phyloP scores from a whole-genome alignment of 2,113 vertebrate species.

The Hydrochoerus hydrochaeris region DNA sequence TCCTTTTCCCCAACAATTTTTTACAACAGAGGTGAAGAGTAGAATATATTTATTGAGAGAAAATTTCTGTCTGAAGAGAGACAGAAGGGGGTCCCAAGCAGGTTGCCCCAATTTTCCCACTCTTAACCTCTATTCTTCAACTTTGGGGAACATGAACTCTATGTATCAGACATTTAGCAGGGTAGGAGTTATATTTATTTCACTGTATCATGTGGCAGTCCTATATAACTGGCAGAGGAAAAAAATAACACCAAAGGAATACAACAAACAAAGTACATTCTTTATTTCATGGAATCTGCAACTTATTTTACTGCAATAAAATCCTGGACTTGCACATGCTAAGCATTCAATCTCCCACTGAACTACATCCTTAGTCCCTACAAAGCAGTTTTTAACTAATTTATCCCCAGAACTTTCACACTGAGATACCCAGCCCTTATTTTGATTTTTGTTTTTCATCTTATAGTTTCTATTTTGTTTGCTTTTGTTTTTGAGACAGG shows the following conservation, averaged over 20 bases:
- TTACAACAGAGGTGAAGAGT: no score
- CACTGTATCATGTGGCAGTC: background rate
- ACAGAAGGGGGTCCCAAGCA: no score
- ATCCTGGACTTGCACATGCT: background rate
- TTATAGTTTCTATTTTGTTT: no score
- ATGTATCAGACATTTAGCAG: background rate
- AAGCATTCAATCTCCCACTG: background rate
- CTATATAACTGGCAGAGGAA: background rate
- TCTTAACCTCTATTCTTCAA: background rate
- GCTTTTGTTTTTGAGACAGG: background rate
- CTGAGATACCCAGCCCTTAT: background rate
- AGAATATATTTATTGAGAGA: no score
- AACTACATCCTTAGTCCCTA: background rate
- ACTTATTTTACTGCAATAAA: background rate
- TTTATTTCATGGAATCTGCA: background rate
- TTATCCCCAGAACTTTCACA: background rate
- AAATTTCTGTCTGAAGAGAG: no score
- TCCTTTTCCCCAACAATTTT: background rate
- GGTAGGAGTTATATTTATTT: background rate
- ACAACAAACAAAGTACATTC: background rate
- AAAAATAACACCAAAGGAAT: background rate
- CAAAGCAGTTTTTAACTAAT: background rate
- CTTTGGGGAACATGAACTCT: background rate
- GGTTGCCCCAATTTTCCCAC: background rate
- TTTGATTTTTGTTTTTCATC: no score